A percentile compares a stretch with the other conserved stretches of the same genome.
Conservation (phyloP, 2,113 vertebrate species). For the Opisthocomus hoazin region DNA sequence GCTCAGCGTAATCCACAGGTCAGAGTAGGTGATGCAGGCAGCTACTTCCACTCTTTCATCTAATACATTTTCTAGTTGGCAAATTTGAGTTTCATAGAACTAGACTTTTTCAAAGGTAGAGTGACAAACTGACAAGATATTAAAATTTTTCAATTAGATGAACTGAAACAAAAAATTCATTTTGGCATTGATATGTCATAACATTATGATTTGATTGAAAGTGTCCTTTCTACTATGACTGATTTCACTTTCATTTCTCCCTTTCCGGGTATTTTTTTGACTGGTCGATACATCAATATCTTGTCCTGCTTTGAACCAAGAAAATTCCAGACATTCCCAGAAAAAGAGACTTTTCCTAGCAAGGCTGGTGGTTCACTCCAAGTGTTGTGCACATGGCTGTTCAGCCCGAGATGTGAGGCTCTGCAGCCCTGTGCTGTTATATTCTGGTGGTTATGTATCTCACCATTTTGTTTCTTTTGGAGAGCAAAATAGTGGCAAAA, state of each 20-base stretch:
- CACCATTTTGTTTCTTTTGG: neutral
- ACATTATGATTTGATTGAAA: constrained; percentile 31
- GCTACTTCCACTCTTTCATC: neutral
- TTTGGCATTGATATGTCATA: constrained; percentile 9
- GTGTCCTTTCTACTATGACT: constrained; percentile 1
- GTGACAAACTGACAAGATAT: neutral
- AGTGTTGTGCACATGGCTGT: neutral
- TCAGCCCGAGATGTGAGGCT: neutral
- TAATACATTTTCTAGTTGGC: neutral
- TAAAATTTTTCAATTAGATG: constrained; percentile 26
- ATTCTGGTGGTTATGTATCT: neutral
- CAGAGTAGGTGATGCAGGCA: neutral
- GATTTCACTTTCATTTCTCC: neutral
- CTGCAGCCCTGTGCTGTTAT: neutral
- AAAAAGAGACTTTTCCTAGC: neutral
- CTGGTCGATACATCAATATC: neutral
- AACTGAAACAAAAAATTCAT: constrained; percentile 19
- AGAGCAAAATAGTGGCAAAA: neutral
- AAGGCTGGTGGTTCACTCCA: neutral
- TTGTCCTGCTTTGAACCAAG: neutral
- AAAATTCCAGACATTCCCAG: neutral
- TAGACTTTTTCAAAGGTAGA: neutral
- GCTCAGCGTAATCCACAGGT: neutral
- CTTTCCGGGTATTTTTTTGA: neutral
- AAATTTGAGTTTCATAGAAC: neutral